phyloP scores from a whole-genome alignment of 2,797 vertebrate genomes.

The Prionace glauca region DNA sequence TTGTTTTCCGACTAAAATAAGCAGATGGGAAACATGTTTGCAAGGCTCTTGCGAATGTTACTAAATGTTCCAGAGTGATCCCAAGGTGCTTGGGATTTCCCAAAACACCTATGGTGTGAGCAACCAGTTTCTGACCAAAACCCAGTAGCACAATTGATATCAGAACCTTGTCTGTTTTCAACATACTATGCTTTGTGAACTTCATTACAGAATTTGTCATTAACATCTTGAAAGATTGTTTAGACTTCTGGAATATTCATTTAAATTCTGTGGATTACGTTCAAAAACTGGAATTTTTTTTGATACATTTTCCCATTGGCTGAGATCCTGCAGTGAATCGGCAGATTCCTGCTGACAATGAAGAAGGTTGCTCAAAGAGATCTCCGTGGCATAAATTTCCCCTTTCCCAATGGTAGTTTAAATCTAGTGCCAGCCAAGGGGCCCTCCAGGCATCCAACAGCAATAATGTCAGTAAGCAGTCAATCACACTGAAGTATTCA shows the following conservation, averaged over 20 bases:
- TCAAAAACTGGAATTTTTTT: background rate
- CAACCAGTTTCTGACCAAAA: background rate
- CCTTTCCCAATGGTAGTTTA: no score
- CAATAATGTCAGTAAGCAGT: no score
- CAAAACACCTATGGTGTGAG: background rate
- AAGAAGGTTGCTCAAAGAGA: no score
- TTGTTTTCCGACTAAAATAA: background rate
- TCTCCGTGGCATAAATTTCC: no score
- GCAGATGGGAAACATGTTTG: background rate
- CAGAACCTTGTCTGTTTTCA: background rate
- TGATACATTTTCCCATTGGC: background rate
- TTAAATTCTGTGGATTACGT: background rate
- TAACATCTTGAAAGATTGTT: background rate
- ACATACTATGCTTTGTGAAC: background rate
- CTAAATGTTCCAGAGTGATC: background rate
- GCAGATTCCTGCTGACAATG: no score
- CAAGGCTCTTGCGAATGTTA: background rate
- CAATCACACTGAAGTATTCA: no score
- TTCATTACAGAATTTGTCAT: background rate
- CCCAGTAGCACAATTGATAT: background rate
- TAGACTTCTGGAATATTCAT: background rate
- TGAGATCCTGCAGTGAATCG: no score
- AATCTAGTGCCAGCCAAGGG: no score
- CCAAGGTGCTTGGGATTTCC: background rate
- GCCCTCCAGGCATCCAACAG: no score